Conservation (phyloP, 2,113 vertebrate genomes). For the Mastomys coucha region DNA sequence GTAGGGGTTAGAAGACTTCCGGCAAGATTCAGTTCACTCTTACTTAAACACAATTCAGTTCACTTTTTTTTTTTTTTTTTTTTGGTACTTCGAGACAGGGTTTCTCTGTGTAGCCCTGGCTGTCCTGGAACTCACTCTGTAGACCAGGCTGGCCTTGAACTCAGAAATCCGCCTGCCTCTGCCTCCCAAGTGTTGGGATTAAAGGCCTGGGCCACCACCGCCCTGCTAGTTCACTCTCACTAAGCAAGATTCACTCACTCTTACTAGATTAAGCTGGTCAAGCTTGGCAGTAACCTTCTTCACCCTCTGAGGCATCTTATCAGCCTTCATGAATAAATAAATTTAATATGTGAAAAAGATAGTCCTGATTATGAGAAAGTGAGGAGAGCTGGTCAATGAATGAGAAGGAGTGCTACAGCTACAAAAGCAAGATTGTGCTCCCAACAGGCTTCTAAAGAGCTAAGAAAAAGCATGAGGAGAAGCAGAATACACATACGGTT, state of each 20-base stretch:
- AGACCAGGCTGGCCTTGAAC: too few species aligned
- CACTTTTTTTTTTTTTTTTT: too few species aligned
- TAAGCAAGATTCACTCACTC: too few species aligned
- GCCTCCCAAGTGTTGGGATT: too few species aligned
- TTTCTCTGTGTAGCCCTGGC: too few species aligned
- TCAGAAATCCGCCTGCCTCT: too few species aligned
- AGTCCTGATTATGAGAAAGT: background rate
- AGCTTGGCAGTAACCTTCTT: background rate
- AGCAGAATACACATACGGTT: background rate
- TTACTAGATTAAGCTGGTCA: background rate
- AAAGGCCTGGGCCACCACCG: too few species aligned
- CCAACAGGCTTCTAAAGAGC: background rate
- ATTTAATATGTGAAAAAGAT: background rate
- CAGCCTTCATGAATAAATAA: background rate
- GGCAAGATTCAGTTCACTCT: background rate
- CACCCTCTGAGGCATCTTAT: background rate
- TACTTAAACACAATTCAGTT: too few species aligned
- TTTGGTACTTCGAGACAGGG: too few species aligned
- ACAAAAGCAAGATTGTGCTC: background rate
- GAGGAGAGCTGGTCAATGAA: background rate
- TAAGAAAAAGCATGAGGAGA: background rate
- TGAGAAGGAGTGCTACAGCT: background rate
- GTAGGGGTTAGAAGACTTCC: background rate
- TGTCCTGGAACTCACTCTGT: too few species aligned
- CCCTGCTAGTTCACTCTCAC: too few species aligned